phyloP scores from a whole-genome alignment of 2,797 vertebrate genomes.

The Amazona finschi region DNA sequence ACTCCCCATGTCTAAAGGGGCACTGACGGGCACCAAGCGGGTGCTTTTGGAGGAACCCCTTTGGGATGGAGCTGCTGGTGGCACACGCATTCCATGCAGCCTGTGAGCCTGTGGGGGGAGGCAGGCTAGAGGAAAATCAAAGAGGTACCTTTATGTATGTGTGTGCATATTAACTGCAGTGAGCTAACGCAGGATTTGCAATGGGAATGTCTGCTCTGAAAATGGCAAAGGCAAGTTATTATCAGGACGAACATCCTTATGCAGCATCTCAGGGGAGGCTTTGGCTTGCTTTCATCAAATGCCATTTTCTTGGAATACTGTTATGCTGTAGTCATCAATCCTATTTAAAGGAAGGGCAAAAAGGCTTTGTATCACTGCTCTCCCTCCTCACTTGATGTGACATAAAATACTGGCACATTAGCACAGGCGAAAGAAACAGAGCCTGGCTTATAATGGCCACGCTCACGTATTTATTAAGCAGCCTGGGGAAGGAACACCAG shows the following conservation, averaged over 20 bases:
- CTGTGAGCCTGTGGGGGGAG: not conserved
- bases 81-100: accelerated
- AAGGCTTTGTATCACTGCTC: not conserved
- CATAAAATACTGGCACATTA: not conserved
- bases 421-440: not conserved
- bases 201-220: not conserved
- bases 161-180: not conserved
- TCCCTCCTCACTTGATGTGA: not conserved
- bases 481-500: not conserved
- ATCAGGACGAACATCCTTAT: not conserved
- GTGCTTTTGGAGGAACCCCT: not conserved
- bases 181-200: not conserved
- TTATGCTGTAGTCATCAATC: slow-evolving; percentile 7
- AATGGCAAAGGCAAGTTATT: not conserved
- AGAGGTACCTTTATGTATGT: not conserved
- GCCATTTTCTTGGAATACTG: not conserved
- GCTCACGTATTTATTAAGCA: not conserved
- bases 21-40: not conserved
- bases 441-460: not conserved
- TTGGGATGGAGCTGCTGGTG: not conserved
- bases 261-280: not conserved
- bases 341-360: not conserved
- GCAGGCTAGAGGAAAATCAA: not conserved
- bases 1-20: not conserved
- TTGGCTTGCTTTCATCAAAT: not conserved